A percentile compares a stretch with the other conserved stretches of the same genome.
phyloP scores from a whole-genome alignment of 2,113 vertebrate species.

The Thamnaconus septentrionalis region DNA sequence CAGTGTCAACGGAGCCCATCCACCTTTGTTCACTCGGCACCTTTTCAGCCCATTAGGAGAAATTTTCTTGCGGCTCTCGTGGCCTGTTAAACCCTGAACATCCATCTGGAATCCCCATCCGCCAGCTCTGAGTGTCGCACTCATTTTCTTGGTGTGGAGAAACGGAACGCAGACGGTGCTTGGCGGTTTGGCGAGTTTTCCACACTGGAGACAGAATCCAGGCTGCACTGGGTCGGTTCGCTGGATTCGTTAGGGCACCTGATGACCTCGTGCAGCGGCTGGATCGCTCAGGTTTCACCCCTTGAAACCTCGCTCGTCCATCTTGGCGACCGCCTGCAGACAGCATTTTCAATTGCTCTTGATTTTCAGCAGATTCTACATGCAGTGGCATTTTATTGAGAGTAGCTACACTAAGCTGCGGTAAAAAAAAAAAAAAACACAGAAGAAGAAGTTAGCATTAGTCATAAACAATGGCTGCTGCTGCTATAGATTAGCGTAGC shows the following conservation, averaged over 20 bases:
- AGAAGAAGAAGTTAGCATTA: too few species aligned
- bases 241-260: conserved; percentile 31
- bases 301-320: too few species aligned
- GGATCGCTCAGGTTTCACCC: too few species aligned
- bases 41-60: conserved; percentile 48
- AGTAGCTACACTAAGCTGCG: too few species aligned
- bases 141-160: conserved; percentile 33
- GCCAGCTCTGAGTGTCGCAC: conserved; percentile 13
- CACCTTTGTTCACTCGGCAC: conserved; percentile 27
- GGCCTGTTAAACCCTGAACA: not conserved
- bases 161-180: conserved; percentile 29
- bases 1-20: not conserved
- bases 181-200: conserved; percentile 7
- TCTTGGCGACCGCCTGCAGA: too few species aligned
- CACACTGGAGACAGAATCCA: conserved; percentile 15
- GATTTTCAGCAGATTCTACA: too few species aligned
- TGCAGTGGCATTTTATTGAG: too few species aligned
- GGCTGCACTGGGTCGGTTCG: conserved; percentile 4
- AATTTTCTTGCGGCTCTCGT: conserved; percentile 25
- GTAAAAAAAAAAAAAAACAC: too few species aligned
- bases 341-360: too few species aligned
- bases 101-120: conserved; percentile 48
- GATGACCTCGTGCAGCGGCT: conserved; percentile 17
- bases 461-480: too few species aligned
- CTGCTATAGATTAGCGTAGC: too few species aligned